Percentiles rank a stretch among this genome's conserved stretches.
Evolutionary conservation across 2,797 vertebrate genomes (phyloP).

Genomic region (Scolopax bukidnonensis): DNA sequence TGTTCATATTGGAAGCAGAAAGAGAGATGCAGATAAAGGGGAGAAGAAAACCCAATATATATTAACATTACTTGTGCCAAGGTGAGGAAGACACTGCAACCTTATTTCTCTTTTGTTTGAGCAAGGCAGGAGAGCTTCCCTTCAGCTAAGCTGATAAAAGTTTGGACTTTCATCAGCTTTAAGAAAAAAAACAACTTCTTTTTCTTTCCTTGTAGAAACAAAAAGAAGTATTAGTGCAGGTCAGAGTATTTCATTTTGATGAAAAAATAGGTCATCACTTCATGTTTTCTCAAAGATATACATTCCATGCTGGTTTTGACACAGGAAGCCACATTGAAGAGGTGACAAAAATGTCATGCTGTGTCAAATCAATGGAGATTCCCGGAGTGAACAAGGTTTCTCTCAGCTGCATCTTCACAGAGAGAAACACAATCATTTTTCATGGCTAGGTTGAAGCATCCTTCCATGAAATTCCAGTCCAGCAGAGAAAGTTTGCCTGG

Average conservation of each 20-base stretch:
- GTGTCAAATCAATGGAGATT: not conserved
- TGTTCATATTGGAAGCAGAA: not conserved
- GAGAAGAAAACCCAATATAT: not conserved
- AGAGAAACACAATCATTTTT: slow-evolving; percentile 16
- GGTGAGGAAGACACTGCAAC: not conserved
- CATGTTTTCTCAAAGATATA: not conserved
- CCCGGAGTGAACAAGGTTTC: slow-evolving; percentile 21
- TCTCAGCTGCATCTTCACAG: not conserved
- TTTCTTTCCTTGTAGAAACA: not conserved
- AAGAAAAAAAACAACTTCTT: not conserved
- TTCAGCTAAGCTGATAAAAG: not conserved
- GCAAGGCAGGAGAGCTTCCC: not conserved
- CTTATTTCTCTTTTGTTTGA: not conserved
- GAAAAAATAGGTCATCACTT: slow-evolving; percentile 2
- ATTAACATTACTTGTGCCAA: not conserved
- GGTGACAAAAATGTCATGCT: slow-evolving; percentile 32
- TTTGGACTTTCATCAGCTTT: not conserved
- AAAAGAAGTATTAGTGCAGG: not conserved
- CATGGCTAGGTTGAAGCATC: slow-evolving; percentile 20
- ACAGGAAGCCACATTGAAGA: not conserved
- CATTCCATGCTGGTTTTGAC: slow-evolving; percentile 39
- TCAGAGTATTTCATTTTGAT: not conserved
- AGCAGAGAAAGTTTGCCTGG: slow-evolving; percentile 34
- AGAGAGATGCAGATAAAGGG: not conserved
- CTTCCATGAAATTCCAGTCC: slow-evolving; percentile 25